These are phyloP conservation scores for Epirrita christyi DNA, from an alignment of 2,888 invertebrate species.

Conservation along the genomic window DNA sequence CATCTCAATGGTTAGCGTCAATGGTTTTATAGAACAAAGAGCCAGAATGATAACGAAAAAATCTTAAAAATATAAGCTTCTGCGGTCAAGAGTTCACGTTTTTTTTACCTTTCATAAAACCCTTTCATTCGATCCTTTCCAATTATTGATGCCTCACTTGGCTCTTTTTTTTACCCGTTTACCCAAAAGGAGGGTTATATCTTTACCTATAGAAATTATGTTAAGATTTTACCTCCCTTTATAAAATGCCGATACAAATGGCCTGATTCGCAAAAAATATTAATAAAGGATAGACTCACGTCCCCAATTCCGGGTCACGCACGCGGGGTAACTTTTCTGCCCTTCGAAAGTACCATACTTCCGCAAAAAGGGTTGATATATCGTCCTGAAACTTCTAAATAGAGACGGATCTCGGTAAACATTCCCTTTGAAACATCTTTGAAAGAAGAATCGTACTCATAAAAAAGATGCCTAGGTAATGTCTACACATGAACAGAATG, in stretches of 20 bases:
- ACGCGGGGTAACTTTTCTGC: constrained; percentile 22
- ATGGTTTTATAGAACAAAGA: no score
- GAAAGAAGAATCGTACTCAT: constrained; percentile 16
- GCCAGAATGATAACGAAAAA: not conserved
- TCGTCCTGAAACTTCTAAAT: constrained; percentile 26
- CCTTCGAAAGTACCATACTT: constrained; percentile 25
- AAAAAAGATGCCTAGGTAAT: constrained; percentile 33
- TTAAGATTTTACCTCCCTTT: not conserved
- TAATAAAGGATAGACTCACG: constrained; percentile 25
- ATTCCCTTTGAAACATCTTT: constrained; percentile 16
- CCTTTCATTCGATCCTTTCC: no score
- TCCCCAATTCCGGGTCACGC: constrained; percentile 21
- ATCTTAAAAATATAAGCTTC: not conserved
- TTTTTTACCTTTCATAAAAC: not conserved
- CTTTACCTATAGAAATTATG: no score
- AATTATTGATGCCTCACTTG: not conserved
- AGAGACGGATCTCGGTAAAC: constrained; percentile 27
- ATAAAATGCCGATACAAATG: not conserved
- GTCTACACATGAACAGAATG: constrained; percentile 34
- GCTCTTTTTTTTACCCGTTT: not conserved
- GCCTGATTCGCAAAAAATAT: constrained; percentile 24
- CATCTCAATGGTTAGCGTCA: not conserved
- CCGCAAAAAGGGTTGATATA: constrained; percentile 34
- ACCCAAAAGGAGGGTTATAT: no score
- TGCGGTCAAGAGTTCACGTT: not conserved